Evolutionary conservation across 1,140 invertebrate genomes (phyloP).

Genomic region (Thaumetopoea pityocampa): DNA sequence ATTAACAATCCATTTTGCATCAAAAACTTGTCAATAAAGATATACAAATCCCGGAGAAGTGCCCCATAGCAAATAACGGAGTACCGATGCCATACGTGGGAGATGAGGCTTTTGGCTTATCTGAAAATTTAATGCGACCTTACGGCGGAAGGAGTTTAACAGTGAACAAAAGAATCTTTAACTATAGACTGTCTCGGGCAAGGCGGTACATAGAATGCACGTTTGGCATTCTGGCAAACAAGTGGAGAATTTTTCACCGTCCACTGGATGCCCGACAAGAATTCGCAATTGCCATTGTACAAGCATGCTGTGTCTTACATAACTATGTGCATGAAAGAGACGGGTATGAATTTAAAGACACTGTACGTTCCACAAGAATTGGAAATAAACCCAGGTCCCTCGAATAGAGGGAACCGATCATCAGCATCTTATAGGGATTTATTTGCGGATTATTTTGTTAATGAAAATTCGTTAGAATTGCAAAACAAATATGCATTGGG

Average conservation of each 20-base stretch:
- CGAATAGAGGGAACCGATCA: conserved; percentile 10
- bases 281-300: conserved; percentile 40
- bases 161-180: conserved; percentile 45
- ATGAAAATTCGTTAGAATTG: conserved; percentile 23
- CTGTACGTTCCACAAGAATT: conserved; percentile 13
- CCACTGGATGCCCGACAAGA: conserved; percentile 41
- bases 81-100: conserved; percentile 28
- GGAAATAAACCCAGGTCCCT: conserved; percentile 4
- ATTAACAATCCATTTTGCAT: conserved; percentile 5
- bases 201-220: conserved; percentile 28
- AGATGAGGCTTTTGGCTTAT: conserved; percentile 34
- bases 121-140: conserved; percentile 34
- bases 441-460: conserved; percentile 14
- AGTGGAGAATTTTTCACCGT: conserved; percentile 54
- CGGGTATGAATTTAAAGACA: conserved; percentile 40
- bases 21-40: conserved; percentile 7
- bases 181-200: conserved; percentile 23
- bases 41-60: conserved; percentile 3
- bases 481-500: background rate
- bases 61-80: conserved; percentile 18
- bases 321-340: conserved; percentile 52
- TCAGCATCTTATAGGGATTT: conserved; percentile 12
- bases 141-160: conserved; percentile 37
- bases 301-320: conserved; percentile 49
- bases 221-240: conserved; percentile 41